phyloP scores from a whole-genome alignment of 2,113 vertebrate genomes.

The Blennius ocellaris region DNA sequence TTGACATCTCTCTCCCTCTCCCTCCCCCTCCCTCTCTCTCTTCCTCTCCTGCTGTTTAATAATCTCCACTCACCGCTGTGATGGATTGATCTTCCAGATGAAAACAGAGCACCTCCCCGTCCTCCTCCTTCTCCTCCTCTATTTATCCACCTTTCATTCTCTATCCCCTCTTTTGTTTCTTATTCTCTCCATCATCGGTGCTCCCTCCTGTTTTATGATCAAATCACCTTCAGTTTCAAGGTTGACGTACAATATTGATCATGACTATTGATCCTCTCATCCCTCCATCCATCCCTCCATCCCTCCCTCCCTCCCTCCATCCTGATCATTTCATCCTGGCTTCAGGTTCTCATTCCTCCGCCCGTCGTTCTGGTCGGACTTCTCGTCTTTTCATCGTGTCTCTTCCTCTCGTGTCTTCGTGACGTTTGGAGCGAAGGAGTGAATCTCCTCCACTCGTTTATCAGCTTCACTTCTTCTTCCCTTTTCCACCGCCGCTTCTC shows the following conservation, averaged over 20 bases:
- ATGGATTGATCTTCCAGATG: conserved; percentile 51
- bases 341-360: no score
- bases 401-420: no score
- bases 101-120: conserved; percentile 44
- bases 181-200: neutral
- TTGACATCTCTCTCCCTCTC: conserved; percentile 39
- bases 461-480: no score
- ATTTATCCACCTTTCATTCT: neutral
- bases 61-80: conserved; percentile 59
- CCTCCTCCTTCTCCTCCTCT: neutral
- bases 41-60: conserved; percentile 57
- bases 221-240: conserved; percentile 1
- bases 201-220: neutral
- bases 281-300: no score
- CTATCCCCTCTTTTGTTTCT: neutral
- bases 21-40: neutral
- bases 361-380: no score
- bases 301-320: no score
- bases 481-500: no score
- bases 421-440: no score
- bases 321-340: neutral
- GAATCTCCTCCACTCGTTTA: no score
- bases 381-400: no score
- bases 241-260: no score
- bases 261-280: no score